Base-by-base conservation (phyloP, 23 tunicate genomes). In the Halocynthia aurantium region DNA sequence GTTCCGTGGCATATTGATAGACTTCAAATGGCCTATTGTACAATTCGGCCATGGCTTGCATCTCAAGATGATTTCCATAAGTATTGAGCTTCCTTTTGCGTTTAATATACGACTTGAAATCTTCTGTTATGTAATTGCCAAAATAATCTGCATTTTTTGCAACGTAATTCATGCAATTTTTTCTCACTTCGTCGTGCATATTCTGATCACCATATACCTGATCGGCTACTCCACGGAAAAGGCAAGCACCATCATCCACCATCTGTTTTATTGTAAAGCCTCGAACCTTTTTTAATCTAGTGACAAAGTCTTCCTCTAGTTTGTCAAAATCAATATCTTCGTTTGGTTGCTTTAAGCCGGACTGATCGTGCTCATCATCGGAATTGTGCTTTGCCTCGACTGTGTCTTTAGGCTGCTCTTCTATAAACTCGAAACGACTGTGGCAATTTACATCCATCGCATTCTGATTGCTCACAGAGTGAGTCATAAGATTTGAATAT, bases 31-130 rank as follows among this genome's bases (percentile, higher is more conserved):
- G 60, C 19, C 99, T 84, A 61, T 79, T 82, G 78, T 94, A 94
- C 83, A 88, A 62, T 81, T 94, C 99, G 10, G 99, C 94, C 99
- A 94, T 94, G 15, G 99, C 99, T 67, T 94, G 99, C 84, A 94
- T 84, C 82, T 94, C 99, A 44, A 89, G 53, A 69, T 94, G 99
- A 73, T 94, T 94, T 18, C 99, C 99, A 66, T 84, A 79, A 50
- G 86, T 84, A 51, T 81, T 70, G 22, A 86, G 83, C 7, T 74
- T 53, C 40, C 95, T 77, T 72, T 94, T 94, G 50, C 99, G 67
- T 20, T 79, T 57, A 8, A 94, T 81, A 66, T 94, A 94, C 17
- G 93, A 61, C 22, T 62, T 61, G 70, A 93, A 93, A 80, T 93
- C 93, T 75, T 93, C 98, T 6, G 98, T 93, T 7, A 93, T 90